Evolutionary conservation across 2,113 vertebrate genomes (phyloP), one percentile per base, ranked within the genome.

Genomic region (Oceanites oceanicus): DNA sequence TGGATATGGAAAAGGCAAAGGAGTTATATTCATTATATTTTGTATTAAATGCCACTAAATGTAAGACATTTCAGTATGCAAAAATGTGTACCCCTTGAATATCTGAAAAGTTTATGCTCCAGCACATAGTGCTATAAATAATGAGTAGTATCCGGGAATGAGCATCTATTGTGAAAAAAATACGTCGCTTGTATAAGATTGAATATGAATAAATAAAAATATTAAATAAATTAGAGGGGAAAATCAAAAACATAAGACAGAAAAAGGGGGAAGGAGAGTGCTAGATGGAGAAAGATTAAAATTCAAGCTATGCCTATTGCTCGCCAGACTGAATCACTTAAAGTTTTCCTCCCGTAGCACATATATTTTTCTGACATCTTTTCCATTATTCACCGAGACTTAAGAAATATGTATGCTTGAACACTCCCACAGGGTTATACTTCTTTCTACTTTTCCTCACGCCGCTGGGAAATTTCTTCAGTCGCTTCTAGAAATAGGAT

Each of bases 361-460:
- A 89, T 38, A 49, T 25, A 50, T 89, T 92, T 92, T 95, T 86
- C 80, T 96, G 63, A 55, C 53, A 47, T 62, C 19, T 80, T 70
- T 85, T 83, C 53, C 42, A 44, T 84, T 92, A 86, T 77, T 94
- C 76, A 95, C 29, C 23, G 5, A 67, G 38, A 71, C 14, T 45
- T 70, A 67, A 92, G 67, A 77, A 92, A 50, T 80, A 55, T 19
- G 32, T 47, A 61, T 1, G 2, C 15, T 70, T 65, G 38, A 96
- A 71, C 23, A 71, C 36, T 89, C n/a, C 47, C 56, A 84, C 32
- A 52, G 52, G n/a, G 3, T 67, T 87, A 63, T 68, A 36, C 7
- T 70, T 67, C 49, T 56, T 83, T 84, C 45, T 42, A 4, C 53
- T 79, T 85, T 72, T 29, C 90, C 52, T 84, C 36, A 55, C 2